These are phyloP conservation scores for Eumacrocentrus americanus DNA, from an alignment of 2,888 invertebrate genomes.

Conservation along the genomic window DNA sequence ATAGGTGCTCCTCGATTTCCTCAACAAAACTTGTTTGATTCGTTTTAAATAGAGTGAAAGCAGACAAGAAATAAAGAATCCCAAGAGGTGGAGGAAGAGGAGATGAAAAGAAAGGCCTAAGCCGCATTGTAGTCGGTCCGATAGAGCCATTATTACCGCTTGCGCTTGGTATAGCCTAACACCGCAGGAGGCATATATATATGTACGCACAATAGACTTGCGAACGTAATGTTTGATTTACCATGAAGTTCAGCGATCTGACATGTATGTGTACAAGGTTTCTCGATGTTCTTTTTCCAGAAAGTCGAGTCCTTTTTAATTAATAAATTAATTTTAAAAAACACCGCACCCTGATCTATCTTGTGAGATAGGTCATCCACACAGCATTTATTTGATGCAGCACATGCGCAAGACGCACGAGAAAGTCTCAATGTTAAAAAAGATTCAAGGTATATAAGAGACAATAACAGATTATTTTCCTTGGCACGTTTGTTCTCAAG, in stretches of 20 bases:
- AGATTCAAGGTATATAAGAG: too few species aligned
- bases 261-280: neutral
- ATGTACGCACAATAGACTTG: slow-evolving; percentile 44
- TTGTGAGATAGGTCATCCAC: too few species aligned
- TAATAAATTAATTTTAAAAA: too few species aligned
- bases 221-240: slow-evolving; percentile 31
- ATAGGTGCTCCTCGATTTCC: neutral
- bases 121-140: slow-evolving; percentile 47
- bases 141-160: slow-evolving; percentile 42
- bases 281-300: neutral
- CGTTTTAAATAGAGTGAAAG: neutral
- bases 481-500: too few species aligned
- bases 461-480: too few species aligned
- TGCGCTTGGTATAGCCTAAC: slow-evolving; percentile 48
- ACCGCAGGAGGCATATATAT: slow-evolving; percentile 52
- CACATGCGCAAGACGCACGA: too few species aligned
- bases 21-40: neutral
- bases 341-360: too few species aligned
- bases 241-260: slow-evolving; percentile 14
- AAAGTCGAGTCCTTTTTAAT: neutral
- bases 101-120: slow-evolving; percentile 29
- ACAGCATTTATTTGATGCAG: too few species aligned
- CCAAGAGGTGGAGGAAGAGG: neutral
- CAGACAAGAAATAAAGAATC: neutral
- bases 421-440: too few species aligned